A percentile compares a stretch with the other conserved stretches of the same genome.
Conservation (phyloP, 2,113 vertebrate species). For the Helogale parvula region DNA sequence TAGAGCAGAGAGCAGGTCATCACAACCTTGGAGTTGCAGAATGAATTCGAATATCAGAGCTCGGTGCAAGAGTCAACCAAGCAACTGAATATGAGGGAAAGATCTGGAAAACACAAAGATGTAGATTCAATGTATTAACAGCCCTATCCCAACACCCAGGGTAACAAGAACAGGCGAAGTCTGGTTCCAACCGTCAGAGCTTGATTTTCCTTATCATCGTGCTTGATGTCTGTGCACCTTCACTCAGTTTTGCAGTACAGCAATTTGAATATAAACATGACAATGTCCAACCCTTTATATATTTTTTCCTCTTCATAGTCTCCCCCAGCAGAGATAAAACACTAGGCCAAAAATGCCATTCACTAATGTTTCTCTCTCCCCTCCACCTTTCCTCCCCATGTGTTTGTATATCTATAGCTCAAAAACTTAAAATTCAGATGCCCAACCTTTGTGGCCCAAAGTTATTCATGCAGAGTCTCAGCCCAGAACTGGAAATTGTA, state of each 20-base stretch:
- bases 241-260: background rate
- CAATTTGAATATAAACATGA: background rate
- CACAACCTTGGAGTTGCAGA: background rate
- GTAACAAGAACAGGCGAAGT: background rate
- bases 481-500: background rate
- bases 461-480: background rate
- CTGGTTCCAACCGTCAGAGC: background rate
- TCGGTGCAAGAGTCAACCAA: background rate
- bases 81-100: background rate
- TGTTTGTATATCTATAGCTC: background rate
- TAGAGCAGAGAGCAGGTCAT: background rate
- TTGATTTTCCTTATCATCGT: background rate
- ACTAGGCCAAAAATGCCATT: background rate
- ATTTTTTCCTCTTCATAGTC: background rate
- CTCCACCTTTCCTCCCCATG: fast-evolving
- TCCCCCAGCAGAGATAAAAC: background rate
- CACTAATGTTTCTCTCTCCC: background rate
- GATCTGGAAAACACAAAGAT: background rate
- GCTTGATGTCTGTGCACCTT: background rate
- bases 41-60: background rate
- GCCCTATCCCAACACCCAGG: background rate
- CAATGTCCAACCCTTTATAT: background rate
- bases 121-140: background rate
- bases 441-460: background rate
- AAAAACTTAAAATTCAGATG: background rate